Conservation (phyloP, 2,888 invertebrate genomes). For the Tortricodes alternella region DNA sequence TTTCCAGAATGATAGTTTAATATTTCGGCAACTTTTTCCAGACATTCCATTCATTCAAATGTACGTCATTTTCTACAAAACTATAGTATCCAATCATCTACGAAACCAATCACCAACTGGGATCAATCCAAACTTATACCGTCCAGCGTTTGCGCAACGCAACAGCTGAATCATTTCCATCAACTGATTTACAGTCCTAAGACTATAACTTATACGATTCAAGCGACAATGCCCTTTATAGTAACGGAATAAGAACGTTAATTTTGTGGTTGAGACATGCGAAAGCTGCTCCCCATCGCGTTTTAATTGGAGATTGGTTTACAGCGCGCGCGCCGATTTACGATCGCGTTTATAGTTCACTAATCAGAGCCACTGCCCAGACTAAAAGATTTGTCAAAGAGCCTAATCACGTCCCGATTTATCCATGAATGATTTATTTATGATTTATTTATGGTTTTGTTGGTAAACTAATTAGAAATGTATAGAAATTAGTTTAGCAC, state of each 20-base stretch:
- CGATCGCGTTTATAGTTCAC: conserved; percentile 18
- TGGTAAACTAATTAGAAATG: too few species aligned
- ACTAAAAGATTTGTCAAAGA: conserved; percentile 6
- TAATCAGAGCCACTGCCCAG: conserved; percentile 15
- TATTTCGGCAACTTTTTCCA: too few species aligned
- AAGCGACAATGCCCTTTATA: too few species aligned
- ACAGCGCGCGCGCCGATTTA: conserved; percentile 39
- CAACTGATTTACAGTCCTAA: conserved; percentile 8
- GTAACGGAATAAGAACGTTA: too few species aligned
- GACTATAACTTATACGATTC: too few species aligned
- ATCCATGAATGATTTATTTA: too few species aligned
- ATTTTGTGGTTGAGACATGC: not conserved
- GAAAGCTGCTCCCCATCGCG: conserved; percentile 39
- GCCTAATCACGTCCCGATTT: too few species aligned
- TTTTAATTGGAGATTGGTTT: conserved; percentile 55
- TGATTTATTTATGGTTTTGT: too few species aligned
- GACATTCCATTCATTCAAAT: too few species aligned
- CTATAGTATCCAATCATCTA: not conserved
- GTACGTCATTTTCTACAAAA: too few species aligned
- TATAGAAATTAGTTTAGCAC: too few species aligned
- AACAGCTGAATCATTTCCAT: conserved; percentile 7
- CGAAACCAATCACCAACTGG: not conserved
- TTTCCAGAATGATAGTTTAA: too few species aligned
- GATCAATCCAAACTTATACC: not conserved
- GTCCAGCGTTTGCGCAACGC: conserved; percentile 16